Evolutionary conservation across 2,797 vertebrate species (phyloP).

Genomic region (Eutrigla gurnardus): DNA sequence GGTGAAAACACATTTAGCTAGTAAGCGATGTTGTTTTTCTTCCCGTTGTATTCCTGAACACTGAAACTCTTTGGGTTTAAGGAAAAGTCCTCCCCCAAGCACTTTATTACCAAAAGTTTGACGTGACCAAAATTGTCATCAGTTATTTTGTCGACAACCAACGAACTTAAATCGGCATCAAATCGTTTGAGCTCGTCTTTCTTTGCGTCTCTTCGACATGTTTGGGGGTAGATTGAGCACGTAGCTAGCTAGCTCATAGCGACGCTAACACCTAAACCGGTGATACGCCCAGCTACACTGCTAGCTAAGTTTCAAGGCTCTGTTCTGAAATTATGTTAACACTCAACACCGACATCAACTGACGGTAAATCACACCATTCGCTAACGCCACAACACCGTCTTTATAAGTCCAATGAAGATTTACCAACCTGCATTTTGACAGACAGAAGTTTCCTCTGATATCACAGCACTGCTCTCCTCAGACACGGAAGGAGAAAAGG

Average conservation of each 20-base stretch:
- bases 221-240: neutral
- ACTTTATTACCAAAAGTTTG: neutral
- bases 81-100: too few species aligned
- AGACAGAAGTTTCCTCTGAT: slow-evolving; percentile 32
- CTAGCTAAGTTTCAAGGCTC: neutral
- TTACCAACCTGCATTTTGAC: slow-evolving; percentile 79
- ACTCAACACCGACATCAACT: neutral
- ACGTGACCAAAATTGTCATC: too few species aligned
- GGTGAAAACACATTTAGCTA: neutral
- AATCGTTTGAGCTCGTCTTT: neutral
- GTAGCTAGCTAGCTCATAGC: neutral
- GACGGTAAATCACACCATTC: rapidly evolving
- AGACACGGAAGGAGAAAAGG: slow-evolving; percentile 75
- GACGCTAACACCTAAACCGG: neutral
- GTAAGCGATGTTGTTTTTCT: neutral
- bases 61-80: too few species aligned
- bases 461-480: slow-evolving; percentile 63
- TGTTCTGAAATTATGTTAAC: neutral
- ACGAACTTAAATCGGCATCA: too few species aligned
- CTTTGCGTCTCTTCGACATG: too few species aligned
- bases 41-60: too few species aligned
- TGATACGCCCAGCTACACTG: neutral
- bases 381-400: rapidly evolving
- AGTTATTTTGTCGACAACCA: too few species aligned
- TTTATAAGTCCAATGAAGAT: neutral